A percentile compares a stretch with the other conserved stretches of the same genome.
Evolutionary conservation across 1,140 invertebrate genomes (phyloP).

Genomic region (Sipha flava): DNA sequence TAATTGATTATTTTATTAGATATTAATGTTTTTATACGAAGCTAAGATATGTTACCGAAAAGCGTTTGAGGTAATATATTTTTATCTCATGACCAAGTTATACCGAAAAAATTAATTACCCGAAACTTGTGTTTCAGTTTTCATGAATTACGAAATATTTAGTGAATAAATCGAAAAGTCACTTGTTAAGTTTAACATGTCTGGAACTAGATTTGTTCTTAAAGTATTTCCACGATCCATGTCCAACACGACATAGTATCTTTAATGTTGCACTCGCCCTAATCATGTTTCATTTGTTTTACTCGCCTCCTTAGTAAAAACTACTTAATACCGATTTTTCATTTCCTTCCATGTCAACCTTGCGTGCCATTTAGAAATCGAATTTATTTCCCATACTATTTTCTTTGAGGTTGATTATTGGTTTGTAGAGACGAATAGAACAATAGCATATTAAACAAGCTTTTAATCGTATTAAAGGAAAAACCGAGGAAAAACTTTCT

Average conservation of each 20-base stretch:
- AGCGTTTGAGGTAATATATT: no score
- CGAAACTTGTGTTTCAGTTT: not conserved
- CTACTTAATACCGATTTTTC: slow-evolving; percentile 8
- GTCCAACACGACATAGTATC: not conserved
- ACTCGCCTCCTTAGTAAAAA: not conserved
- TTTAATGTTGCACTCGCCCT: not conserved
- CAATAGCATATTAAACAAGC: not conserved
- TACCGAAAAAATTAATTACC: no score
- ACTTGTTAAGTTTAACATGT: not conserved
- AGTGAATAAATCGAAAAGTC: not conserved
- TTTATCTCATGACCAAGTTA: no score
- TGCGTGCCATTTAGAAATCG: not conserved
- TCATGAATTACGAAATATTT: not conserved
- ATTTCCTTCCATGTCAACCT: not conserved
- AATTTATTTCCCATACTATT: not conserved
- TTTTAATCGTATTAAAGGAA: not conserved
- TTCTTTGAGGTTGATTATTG: not conserved
- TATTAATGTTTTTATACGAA: no score
- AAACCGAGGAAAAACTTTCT: not conserved
- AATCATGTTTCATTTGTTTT: slow-evolving; percentile 13
- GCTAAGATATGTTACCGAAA: no score
- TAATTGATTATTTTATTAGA: no score
- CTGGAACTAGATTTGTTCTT: not conserved
- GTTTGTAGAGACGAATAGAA: not conserved
- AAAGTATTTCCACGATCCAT: not conserved